Conservation (phyloP, 1,140 invertebrate species). For the Leptoteleia sp. region DNA sequence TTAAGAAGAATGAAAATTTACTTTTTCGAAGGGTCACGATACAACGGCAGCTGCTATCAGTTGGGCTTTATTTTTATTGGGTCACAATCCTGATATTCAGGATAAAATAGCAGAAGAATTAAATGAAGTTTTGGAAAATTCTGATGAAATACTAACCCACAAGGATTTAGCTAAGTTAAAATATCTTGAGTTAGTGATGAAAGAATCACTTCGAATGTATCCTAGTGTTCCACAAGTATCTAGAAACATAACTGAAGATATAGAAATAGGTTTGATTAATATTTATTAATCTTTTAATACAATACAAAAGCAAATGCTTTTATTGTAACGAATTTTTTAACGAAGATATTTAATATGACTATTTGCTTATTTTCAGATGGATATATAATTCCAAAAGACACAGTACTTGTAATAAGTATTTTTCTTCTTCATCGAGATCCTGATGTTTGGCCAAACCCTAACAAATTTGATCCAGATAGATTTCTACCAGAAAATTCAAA, state of each 20-base stretch:
- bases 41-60: constrained; percentile 84
- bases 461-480: constrained; percentile 84
- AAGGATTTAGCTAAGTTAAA: constrained; percentile 81
- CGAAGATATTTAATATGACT: not conserved
- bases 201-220: constrained; percentile 83
- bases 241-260: constrained; percentile 81
- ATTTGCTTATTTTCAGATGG: too few species aligned
- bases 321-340: not conserved
- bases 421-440: constrained; percentile 84
- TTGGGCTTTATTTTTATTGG: constrained; percentile 83
- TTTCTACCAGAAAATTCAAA: constrained; percentile 81
- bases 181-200: constrained; percentile 85
- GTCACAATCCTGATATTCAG: constrained; percentile 83
- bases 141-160: constrained; percentile 70
- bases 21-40: constrained; percentile 81
- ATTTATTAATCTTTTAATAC: too few species aligned
- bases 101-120: constrained; percentile 85
- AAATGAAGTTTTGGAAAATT: constrained; percentile 81
- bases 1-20: too few species aligned
- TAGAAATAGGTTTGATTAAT: constrained; percentile 80
- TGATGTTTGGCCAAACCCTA: constrained; percentile 83
- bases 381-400: constrained; percentile 75
- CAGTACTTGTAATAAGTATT: constrained; percentile 74
- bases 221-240: constrained; percentile 85
- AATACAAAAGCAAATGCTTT: too few species aligned